phyloP scores from a whole-genome alignment of 2,113 vertebrate species.

The Hemichromis elongatus region DNA sequence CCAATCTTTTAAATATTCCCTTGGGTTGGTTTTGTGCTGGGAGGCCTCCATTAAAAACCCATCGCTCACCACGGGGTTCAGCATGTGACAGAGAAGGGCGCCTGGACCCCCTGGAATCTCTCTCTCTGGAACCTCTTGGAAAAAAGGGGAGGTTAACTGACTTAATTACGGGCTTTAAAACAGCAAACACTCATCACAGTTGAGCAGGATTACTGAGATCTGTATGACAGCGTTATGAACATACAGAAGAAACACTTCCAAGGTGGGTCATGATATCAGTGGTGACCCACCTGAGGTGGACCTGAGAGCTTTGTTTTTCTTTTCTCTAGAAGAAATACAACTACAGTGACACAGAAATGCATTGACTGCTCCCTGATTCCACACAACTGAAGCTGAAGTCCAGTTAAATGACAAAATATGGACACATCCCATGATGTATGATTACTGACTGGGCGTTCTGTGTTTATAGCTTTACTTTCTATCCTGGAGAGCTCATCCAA shows the following conservation, averaged over 20 bases:
- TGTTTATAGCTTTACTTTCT: neutral
- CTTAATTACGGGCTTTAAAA: conserved; percentile 58
- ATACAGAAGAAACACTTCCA: conserved; percentile 12
- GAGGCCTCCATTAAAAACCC: conserved; percentile 57
- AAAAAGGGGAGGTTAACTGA: conserved; percentile 27
- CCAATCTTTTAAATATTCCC: conserved; percentile 51
- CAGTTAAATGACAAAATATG: conserved; percentile 1
- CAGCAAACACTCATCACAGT: conserved; percentile 48
- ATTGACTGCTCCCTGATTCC: conserved; percentile 27
- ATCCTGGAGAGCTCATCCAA: neutral
- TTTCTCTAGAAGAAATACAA: conserved; percentile 3
- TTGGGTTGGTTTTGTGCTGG: conserved; percentile 17
- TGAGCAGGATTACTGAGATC: conserved; percentile 10
- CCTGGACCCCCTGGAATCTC: conserved; percentile 10
- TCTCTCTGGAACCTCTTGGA: neutral
- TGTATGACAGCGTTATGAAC: conserved; percentile 40
- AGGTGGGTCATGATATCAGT: conserved; percentile 37
- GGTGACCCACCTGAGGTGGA: neutral
- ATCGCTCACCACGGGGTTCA: conserved; percentile 42
- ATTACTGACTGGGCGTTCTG: neutral
- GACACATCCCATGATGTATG: neutral
- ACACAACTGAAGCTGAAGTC: neutral
- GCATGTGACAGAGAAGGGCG: conserved; percentile 23
- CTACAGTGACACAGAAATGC: conserved; percentile 12
- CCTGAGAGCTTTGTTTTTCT: conserved; percentile 2